Evolutionary conservation across 2,113 vertebrate genomes (phyloP), one percentile per base, ranked within the genome.

Genomic region (Orthochromis indermauri): DNA sequence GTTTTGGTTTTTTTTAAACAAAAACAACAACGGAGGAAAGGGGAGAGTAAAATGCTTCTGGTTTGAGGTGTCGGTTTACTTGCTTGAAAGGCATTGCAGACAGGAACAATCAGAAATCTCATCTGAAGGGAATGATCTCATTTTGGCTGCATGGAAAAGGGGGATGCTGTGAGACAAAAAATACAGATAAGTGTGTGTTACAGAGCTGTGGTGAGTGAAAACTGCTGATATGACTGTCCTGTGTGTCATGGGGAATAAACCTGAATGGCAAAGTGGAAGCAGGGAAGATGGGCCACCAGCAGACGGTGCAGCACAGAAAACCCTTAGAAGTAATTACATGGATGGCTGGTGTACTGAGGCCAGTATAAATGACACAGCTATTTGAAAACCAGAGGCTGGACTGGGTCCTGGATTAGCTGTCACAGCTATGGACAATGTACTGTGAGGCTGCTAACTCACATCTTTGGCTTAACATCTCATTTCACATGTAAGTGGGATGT

Each of bases 281-380:
- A 47, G 66, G 66, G 82, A 79, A 89, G 88, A 47, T 76, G 71
- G 45, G 55, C 54, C 63, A 84, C 85, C 83, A 81, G 91, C 88
- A 91, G 84, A 83, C 81, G 35, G 83, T 88, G 85, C 26, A 79
- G 84, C 78, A 80, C 87, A 54, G 88, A 83, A 90, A 93, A 79
- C 82, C 88, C 92, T 78, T 86, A 81, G 90, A 94, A 93, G 94
- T 93, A 94, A 95, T 94, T 94, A 94, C 94, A 94, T 94, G 94
- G 94, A 93, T 94, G 94, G 90, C 87, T 93, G 90, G 81, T 88
- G 92, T 54, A 84, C 87, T 90, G 88, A 89, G 85, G 92, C 79
- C 17, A 21, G 88, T 92, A 54, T 91, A 84, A 94, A 92, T 92
- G 87, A 86, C 91, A 91, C 81, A 61, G 91, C 54, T 89, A 82